A percentile compares a stretch with the other conserved stretches of the same genome.
These are phyloP conservation scores for Parasteatoda tepidariorum DNA, from an alignment of 1,140 invertebrate genomes.

Conservation along the genomic window DNA sequence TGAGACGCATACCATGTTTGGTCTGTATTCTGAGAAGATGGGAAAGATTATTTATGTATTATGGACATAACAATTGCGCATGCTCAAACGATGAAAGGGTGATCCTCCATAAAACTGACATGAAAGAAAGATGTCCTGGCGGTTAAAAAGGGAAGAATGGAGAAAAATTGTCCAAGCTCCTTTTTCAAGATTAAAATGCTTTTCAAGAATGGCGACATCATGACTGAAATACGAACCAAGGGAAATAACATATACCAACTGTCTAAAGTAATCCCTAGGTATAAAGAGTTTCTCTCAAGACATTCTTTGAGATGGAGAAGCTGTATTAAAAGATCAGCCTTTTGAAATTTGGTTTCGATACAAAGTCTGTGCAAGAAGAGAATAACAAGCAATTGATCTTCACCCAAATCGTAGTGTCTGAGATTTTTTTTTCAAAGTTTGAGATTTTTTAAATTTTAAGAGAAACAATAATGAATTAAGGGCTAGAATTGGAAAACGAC, in stretches of 20 bases:
- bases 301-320: too few relatives aligned
- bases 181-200: slow-evolving; percentile 7
- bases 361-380: too few relatives aligned
- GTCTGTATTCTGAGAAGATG: slow-evolving; percentile 8
- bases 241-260: not conserved
- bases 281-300: not conserved
- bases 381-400: too few relatives aligned
- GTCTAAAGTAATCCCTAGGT: slow-evolving; percentile 1
- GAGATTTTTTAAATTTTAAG: too few relatives aligned
- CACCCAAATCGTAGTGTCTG: too few relatives aligned
- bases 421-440: too few relatives aligned
- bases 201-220: slow-evolving; percentile 11
- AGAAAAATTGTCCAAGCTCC: not conserved
- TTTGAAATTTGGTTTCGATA: too few relatives aligned
- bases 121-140: slow-evolving; percentile 26
- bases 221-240: slow-evolving; percentile 4
- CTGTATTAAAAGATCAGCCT: too few relatives aligned
- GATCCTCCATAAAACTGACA: slow-evolving; percentile 45
- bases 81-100: slow-evolving; percentile 6
- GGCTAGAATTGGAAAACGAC: too few relatives aligned
- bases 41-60: slow-evolving; percentile 25
- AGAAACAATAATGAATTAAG: too few relatives aligned
- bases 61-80: not conserved
- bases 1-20: too few relatives aligned
- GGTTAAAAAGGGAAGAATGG: slow-evolving; percentile 11